These are phyloP conservation scores for Myopa testacea DNA, from an alignment of 2,888 invertebrate species.

Conservation along the genomic window DNA sequence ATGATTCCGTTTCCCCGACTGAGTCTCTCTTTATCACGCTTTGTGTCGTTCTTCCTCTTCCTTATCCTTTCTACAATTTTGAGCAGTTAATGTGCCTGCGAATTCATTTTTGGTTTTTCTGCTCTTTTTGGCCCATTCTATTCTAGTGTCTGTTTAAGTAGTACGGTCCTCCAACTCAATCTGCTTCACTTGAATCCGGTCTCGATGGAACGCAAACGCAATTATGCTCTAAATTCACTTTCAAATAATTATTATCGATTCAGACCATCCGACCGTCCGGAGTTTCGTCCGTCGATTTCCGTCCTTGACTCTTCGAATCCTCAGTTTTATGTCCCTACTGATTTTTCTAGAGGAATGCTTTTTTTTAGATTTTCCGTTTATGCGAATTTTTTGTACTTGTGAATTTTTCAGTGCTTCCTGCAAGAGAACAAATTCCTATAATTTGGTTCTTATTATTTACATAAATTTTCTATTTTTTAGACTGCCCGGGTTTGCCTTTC, in stretches of 20 bases:
- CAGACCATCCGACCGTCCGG: constrained; percentile 26
- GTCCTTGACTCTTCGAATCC: background rate
- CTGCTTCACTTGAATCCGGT: background rate
- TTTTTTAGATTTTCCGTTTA: background rate
- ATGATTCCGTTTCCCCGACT: too few relatives aligned
- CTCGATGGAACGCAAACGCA: constrained; percentile 58
- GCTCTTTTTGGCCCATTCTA: constrained; percentile 5
- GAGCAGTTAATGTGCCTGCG: too few relatives aligned
- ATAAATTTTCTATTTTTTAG: too few relatives aligned
- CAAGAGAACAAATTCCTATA: background rate
- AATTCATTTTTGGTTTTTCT: too few relatives aligned
- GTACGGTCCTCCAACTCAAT: constrained; percentile 28
- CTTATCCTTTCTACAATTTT: too few relatives aligned
- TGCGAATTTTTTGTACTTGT: background rate
- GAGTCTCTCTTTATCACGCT: too few relatives aligned
- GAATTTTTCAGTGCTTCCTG: background rate
- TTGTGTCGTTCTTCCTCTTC: too few relatives aligned
- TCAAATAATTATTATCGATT: constrained; percentile 63
- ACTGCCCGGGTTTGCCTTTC: too few relatives aligned
- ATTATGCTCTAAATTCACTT: constrained; percentile 60
- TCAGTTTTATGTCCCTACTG: background rate
- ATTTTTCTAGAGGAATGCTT: background rate
- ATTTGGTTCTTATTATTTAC: too few relatives aligned
- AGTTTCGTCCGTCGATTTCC: background rate
- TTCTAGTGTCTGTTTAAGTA: constrained; percentile 60